phyloP scores from a whole-genome alignment of 2,888 invertebrate species.

The Zygogramma bicolorata region DNA sequence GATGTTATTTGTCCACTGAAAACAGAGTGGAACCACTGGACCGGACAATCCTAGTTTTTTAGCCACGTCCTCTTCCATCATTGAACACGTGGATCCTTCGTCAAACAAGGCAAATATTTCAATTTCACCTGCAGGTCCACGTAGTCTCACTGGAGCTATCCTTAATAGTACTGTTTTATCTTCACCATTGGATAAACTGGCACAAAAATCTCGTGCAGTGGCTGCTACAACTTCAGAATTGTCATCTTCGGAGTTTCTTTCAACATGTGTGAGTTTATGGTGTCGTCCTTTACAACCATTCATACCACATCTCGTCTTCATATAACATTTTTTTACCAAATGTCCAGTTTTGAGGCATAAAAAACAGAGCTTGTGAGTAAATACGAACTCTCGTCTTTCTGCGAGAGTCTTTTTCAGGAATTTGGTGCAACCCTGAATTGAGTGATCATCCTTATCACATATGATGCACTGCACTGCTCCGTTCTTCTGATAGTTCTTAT shows the following conservation, averaged over 20 bases:
- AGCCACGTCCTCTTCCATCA: background rate
- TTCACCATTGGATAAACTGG: background rate
- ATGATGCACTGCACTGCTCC: background rate
- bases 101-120: conserved; percentile 1
- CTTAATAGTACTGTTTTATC: background rate
- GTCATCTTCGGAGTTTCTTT: background rate
- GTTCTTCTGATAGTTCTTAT: background rate
- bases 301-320: no score
- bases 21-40: background rate
- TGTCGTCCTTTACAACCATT: no score
- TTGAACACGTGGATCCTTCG: conserved; percentile 1
- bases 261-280: no score
- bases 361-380: background rate
- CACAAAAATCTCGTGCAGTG: no score
- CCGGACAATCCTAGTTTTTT: background rate
- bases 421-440: background rate
- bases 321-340: background rate
- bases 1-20: background rate
- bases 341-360: background rate
- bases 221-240: background rate
- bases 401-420: background rate
- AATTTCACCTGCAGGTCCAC: conserved; percentile 10
- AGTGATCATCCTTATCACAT: background rate
- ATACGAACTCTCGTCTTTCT: background rate
- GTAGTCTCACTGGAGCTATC: no score